Conservation (phyloP, 2,797 vertebrate genomes). For the Poeciliopsis turneri region DNA sequence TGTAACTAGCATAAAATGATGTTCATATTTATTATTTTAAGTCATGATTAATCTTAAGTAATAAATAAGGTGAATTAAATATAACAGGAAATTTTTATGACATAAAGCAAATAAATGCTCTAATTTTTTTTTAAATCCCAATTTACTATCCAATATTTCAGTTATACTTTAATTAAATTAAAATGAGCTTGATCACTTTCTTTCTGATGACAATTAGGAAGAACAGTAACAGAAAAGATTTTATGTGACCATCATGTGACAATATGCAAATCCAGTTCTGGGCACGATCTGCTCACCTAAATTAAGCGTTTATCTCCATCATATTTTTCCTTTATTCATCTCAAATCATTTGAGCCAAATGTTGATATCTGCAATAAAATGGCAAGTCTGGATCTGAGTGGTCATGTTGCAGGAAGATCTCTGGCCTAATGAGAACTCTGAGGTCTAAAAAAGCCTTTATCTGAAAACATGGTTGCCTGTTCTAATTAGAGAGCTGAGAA, state of each 20-base stretch:
- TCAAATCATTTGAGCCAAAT: not conserved
- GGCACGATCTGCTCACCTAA: not conserved
- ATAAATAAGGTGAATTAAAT: no score
- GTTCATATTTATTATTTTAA: not conserved
- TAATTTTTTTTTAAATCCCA: no score
- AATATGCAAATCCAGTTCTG: no score
- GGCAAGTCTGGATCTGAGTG: conserved; percentile 13
- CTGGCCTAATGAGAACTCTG: conserved; percentile 18
- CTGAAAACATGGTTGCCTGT: conserved; percentile 9
- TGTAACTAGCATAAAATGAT: not conserved
- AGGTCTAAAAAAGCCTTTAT: conserved; percentile 4
- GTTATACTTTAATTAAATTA: no score
- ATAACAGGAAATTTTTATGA: no score
- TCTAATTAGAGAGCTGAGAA: not conserved
- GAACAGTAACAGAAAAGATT: not conserved
- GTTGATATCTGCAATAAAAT: not conserved
- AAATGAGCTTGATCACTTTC: no score
- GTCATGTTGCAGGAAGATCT: conserved; percentile 26
- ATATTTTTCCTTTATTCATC: not conserved
- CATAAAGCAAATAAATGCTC: no score
- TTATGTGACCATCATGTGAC: not conserved
- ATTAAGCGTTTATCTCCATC: not conserved
- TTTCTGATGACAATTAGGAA: no score
- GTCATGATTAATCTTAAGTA: no score
- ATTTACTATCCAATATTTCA: no score